phyloP scores from a whole-genome alignment of 2,797 vertebrate genomes.

The Chaunax sp. region DNA sequence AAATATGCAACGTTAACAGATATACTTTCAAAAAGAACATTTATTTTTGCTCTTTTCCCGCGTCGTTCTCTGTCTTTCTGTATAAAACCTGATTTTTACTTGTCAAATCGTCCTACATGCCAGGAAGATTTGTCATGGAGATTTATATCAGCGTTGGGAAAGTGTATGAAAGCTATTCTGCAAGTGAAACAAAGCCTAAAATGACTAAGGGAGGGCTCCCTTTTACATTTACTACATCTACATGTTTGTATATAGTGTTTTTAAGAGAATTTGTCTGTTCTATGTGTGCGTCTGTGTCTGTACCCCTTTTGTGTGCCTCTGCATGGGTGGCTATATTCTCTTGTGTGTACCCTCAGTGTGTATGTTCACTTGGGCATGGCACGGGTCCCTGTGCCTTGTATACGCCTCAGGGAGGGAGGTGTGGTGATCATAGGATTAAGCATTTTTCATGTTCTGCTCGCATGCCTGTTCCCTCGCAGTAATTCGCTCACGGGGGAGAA shows the following conservation, averaged over 20 bases:
- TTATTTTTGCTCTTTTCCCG: neutral
- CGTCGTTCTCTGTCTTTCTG: neutral
- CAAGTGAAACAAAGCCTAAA: neutral
- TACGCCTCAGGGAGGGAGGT: conserved; percentile 44
- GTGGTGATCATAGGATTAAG: conserved; percentile 57
- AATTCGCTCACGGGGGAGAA: conserved; percentile 4
- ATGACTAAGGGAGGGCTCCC: neutral
- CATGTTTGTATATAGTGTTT: neutral
- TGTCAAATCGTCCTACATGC: neutral
- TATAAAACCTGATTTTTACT: neutral
- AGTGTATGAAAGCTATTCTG: neutral
- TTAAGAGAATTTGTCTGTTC: neutral
- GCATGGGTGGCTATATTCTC: conserved; percentile 43
- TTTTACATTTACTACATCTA: conserved; percentile 1
- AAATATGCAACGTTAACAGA: neutral
- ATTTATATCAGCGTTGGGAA: neutral
- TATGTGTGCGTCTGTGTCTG: conserved; percentile 30
- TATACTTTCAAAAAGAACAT: neutral
- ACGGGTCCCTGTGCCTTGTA: conserved; percentile 39
- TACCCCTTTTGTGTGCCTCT: conserved; percentile 39
- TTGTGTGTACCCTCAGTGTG: conserved; percentile 52
- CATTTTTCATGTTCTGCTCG: conserved; percentile 70
- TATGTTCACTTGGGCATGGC: conserved; percentile 62
- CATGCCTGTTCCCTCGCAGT: conserved; percentile 52
- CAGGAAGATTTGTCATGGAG: neutral